phyloP scores from a whole-genome alignment of 2,888 invertebrate species.

The Scrobipalpa atriplicella region DNA sequence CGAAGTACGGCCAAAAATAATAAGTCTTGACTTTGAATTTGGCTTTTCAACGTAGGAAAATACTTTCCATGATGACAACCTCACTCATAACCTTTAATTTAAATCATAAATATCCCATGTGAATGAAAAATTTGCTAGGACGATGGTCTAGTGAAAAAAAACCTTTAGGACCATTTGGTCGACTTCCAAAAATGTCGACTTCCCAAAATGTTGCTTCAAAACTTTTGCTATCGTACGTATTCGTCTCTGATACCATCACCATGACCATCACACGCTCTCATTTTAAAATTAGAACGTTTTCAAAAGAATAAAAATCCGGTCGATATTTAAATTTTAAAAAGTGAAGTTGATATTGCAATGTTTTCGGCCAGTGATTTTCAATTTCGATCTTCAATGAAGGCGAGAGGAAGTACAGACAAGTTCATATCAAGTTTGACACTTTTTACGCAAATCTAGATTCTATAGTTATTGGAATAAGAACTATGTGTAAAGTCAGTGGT shows the following conservation, averaged over 20 bases:
- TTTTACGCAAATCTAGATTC: neutral
- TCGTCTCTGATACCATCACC: constrained; percentile 53
- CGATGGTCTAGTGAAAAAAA: too few relatives aligned
- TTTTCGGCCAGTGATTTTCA: constrained; percentile 12
- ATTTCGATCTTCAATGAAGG: constrained; percentile 25
- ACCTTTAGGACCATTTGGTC: too few relatives aligned
- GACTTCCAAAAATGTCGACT: too few relatives aligned
- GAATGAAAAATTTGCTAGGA: too few relatives aligned
- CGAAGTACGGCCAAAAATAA: neutral
- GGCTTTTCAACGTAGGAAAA: too few relatives aligned
- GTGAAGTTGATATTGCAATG: neutral
- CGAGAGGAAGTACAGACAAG: neutral
- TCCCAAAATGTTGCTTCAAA: too few relatives aligned
- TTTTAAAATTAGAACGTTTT: neutral
- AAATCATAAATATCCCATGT: too few relatives aligned
- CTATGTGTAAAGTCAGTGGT: neutral
- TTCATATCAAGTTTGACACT: neutral
- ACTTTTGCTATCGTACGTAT: too few relatives aligned
- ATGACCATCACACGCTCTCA: constrained; percentile 59
- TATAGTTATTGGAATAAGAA: neutral
- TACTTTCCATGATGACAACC: too few relatives aligned
- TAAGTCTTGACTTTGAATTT: too few relatives aligned
- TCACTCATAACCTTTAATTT: too few relatives aligned
- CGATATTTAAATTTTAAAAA: neutral
- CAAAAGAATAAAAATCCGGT: neutral